phyloP scores from a whole-genome alignment of 1,140 invertebrate species.

The Stegodyphus dumicola region DNA sequence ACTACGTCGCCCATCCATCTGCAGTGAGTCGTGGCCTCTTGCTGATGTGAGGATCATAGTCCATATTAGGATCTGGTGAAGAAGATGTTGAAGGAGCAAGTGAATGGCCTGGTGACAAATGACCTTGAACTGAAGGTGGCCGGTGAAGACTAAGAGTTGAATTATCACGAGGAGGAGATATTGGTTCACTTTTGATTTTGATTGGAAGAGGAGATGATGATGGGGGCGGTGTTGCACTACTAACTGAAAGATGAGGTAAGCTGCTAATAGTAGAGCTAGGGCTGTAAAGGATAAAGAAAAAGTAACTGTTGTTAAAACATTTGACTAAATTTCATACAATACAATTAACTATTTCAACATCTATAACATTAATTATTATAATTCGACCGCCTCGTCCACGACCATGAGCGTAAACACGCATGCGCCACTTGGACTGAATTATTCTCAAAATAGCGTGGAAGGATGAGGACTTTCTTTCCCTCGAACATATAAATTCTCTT shows the following conservation, averaged over 20 bases:
- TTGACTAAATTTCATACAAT: no score
- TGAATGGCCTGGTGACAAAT: constrained; percentile 74
- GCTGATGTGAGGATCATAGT: constrained; percentile 77
- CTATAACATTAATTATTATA: no score
- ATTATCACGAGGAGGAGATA: constrained; percentile 85
- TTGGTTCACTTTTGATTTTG: constrained; percentile 94
- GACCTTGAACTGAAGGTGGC: constrained; percentile 63
- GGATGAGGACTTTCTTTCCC: no score
- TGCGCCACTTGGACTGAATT: no score
- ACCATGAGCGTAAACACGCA: no score
- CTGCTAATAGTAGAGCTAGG: constrained; percentile 58
- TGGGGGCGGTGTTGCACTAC: constrained; percentile 83
- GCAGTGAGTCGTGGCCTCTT: constrained; percentile 76
- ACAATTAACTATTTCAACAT: no score
- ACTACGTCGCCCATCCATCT: constrained; percentile 84
- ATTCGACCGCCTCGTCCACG: no score
- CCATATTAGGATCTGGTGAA: constrained; percentile 71
- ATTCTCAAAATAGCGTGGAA: no score
- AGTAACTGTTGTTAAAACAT: no score
- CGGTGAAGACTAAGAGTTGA: constrained; percentile 66
- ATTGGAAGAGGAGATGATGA: constrained; percentile 82
- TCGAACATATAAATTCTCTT: no score
- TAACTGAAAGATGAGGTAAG: constrained; percentile 75
- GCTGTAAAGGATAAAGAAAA: constrained; percentile 9
- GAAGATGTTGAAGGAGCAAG: constrained; percentile 63